Conservation (phyloP, 2,113 vertebrate genomes). For the Epinephelus cyanopodus region DNA sequence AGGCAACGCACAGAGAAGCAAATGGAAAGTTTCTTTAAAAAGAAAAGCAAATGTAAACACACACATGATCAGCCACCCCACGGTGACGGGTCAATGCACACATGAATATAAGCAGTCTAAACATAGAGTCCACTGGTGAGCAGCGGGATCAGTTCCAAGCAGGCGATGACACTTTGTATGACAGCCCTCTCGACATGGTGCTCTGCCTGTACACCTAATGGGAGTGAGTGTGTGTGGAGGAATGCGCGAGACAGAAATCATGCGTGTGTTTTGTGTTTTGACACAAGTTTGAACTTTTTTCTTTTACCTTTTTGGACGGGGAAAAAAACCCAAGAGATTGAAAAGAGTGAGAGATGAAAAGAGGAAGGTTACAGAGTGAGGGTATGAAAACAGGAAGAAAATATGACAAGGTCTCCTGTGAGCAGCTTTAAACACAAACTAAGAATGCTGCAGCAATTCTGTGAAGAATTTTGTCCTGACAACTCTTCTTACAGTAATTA, state of each 20-base stretch:
- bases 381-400: too few relatives aligned
- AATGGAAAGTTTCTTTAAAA: not conserved
- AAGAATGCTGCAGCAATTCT: too few relatives aligned
- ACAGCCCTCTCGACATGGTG: not conserved
- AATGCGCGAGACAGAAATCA: not conserved
- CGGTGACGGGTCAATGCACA: slow-evolving; percentile 26
- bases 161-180: slow-evolving; percentile 11
- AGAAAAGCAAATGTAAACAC: not conserved
- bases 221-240: not conserved
- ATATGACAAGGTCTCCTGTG: too few relatives aligned
- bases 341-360: not conserved
- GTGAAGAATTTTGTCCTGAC: too few relatives aligned
- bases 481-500: too few relatives aligned
- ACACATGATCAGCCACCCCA: not conserved
- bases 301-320: too few relatives aligned
- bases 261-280: slow-evolving; percentile 18
- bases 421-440: too few relatives aligned
- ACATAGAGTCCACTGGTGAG: not conserved
- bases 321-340: not conserved
- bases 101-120: slow-evolving; percentile 21
- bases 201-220: slow-evolving; percentile 13
- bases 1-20: not conserved
- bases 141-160: not conserved
- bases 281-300: slow-evolving; percentile 5
- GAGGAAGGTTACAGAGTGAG: not conserved